phyloP scores from a whole-genome alignment of 2,113 vertebrate genomes.

The Caretta caretta region DNA sequence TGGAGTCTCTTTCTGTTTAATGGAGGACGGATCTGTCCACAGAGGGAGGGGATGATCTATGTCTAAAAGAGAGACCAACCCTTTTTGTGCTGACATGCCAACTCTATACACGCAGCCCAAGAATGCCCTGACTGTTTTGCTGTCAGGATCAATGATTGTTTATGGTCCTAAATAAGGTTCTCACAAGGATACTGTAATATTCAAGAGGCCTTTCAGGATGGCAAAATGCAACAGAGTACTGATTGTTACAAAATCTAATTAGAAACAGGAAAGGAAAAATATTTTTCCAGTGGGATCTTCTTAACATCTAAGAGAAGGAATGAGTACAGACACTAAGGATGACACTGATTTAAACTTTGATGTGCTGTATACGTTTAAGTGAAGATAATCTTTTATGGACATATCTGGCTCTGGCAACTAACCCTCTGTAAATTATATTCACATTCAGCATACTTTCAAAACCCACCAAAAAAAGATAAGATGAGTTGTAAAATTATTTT shows the following conservation, averaged over 20 bases:
- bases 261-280: not conserved
- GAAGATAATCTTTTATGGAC: not conserved
- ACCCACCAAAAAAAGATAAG: conserved; percentile 21
- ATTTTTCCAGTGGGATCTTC: not conserved
- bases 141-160: conserved; percentile 7
- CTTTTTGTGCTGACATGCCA: not conserved
- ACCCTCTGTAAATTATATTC: not conserved
- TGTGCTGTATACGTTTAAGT: not conserved
- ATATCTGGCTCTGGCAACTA: not conserved
- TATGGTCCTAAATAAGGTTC: not conserved
- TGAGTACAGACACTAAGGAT: not conserved
- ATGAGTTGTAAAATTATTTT: conserved; percentile 3
- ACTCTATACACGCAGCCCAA: not conserved
- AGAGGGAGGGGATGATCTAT: not conserved
- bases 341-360: not conserved
- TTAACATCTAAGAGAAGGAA: conserved; percentile 2
- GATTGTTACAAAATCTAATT: conserved; percentile 6
- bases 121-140: conserved; percentile 8
- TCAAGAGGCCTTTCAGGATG: not conserved
- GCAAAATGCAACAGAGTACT: not conserved
- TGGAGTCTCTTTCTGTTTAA: not conserved
- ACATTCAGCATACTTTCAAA: conserved; percentile 10
- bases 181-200: fast-evolving
- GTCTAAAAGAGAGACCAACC: not conserved
- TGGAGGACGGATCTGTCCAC: not conserved